These are phyloP conservation scores for Heteromyza rotundicornis DNA, from an alignment of 2,888 invertebrate species.

Conservation along the genomic window DNA sequence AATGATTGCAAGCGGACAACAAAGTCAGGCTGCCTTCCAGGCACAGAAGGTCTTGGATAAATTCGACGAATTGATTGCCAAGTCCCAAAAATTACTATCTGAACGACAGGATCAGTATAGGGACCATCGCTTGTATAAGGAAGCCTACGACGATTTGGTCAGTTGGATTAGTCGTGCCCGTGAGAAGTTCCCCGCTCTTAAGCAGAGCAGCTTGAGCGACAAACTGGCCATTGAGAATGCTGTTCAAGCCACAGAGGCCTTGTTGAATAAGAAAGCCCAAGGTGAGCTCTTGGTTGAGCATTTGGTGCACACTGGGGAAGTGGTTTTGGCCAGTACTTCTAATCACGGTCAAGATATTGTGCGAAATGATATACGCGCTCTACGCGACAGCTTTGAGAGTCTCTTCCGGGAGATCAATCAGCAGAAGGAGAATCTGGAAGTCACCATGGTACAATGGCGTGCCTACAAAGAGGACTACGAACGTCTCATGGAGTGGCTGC, in stretches of 20 bases:
- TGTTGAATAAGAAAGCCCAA: conserved; percentile 88
- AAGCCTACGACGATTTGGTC: conserved; percentile 87
- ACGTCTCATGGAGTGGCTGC: conserved; percentile 88
- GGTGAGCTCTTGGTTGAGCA: conserved; percentile 88
- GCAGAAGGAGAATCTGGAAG: conserved; percentile 83
- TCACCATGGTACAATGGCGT: conserved; percentile 82
- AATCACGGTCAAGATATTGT: conserved; percentile 80
- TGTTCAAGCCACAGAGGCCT: conserved; percentile 82
- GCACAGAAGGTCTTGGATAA: conserved; percentile 84
- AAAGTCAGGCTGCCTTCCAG: conserved; percentile 80
- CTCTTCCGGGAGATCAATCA: conserved; percentile 85
- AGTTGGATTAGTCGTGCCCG: conserved; percentile 87
- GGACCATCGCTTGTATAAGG: conserved; percentile 88
- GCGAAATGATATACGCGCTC: conserved; percentile 82
- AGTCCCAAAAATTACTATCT: conserved; percentile 75
- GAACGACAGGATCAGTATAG: conserved; percentile 86
- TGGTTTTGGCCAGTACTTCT: conserved; percentile 83
- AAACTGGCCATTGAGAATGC: conserved; percentile 88
- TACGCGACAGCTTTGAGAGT: conserved; percentile 83
- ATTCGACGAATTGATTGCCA: conserved; percentile 80
- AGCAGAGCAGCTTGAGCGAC: conserved; percentile 83
- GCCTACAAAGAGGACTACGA: conserved; percentile 94
- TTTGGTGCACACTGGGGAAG: conserved; percentile 85
- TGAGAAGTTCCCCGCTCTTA: conserved; percentile 87
- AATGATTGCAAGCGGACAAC: conserved; percentile 85